Evolutionary conservation across 2,797 vertebrate species (phyloP).

Genomic region (Hippopotamyrus pictus): DNA sequence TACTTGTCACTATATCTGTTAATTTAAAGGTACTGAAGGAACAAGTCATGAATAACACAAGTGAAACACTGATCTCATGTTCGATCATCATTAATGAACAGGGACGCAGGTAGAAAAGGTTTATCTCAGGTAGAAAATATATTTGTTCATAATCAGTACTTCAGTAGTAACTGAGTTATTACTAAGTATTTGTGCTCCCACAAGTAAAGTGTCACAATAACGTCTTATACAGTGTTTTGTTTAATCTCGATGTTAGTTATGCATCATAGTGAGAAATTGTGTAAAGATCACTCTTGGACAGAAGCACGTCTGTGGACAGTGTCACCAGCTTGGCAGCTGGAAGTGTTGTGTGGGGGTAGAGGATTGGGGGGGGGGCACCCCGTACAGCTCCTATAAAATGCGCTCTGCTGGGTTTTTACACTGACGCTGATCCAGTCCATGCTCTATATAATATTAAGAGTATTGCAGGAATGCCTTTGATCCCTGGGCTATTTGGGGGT

Average conservation of each 20-base stretch:
- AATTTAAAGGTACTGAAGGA: not conserved
- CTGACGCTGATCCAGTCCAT: slow-evolving; percentile 16
- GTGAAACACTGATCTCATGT: not conserved
- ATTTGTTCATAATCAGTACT: not conserved
- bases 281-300: not conserved
- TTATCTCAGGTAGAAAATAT: not conserved
- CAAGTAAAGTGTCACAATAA: not conserved
- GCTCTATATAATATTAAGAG: slow-evolving; percentile 25
- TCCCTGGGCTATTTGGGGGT: slow-evolving; percentile 18
- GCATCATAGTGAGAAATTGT: not conserved
- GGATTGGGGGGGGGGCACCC: not conserved
- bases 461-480: slow-evolving; percentile 36
- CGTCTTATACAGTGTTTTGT: not conserved
- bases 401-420: slow-evolving; percentile 28
- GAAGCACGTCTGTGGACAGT: not conserved
- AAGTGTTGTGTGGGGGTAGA: not conserved
- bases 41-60: not conserved
- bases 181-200: not conserved
- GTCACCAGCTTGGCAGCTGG: not conserved
- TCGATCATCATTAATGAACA: not conserved
- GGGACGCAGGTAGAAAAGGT: not conserved
- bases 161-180: not conserved
- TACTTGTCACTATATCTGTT: not conserved
- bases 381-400: slow-evolving; percentile 13
- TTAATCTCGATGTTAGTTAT: not conserved